Percentiles rank a stretch among this genome's conserved stretches.
Evolutionary conservation across 1,140 invertebrate species (phyloP).

Genomic region (Apolygus lucorum): DNA sequence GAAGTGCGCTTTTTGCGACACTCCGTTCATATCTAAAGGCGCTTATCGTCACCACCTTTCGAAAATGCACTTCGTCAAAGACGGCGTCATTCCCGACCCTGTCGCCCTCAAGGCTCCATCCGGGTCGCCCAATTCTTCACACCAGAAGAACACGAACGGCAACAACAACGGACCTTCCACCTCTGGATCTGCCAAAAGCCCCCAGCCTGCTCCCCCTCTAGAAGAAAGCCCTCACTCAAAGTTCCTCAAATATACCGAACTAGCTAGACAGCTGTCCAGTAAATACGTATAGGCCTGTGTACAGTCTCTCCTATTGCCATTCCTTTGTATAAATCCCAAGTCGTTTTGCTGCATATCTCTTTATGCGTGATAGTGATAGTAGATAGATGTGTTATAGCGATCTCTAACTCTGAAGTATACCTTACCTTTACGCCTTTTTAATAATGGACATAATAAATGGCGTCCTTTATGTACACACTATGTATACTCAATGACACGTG

Average conservation of each 20-base stretch:
- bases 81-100: conserved; percentile 68
- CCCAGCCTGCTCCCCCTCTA: conserved; percentile 47
- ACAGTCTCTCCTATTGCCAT: conserved; percentile 29
- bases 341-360: conserved; percentile 30
- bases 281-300: conserved; percentile 69
- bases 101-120: conserved; percentile 46
- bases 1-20: conserved; percentile 94
- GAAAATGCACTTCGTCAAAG: conserved; percentile 94
- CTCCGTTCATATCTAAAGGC: conserved; percentile 91
- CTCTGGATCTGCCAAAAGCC: conserved; percentile 40
- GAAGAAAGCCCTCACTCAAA: conserved; percentile 92
- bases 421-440: conserved; percentile 25
- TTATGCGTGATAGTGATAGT: conserved; percentile 28
- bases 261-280: conserved; percentile 90
- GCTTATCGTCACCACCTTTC: conserved; percentile 93
- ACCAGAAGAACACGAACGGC: conserved; percentile 25
- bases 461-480: conserved; percentile 28
- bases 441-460: conserved; percentile 21
- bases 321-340: conserved; percentile 32
- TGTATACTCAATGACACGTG: conserved; percentile 30
- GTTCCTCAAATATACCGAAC: conserved; percentile 92
- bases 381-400: conserved; percentile 27
- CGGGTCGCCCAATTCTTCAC: conserved; percentile 29
- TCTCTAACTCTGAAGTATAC: conserved; percentile 29
- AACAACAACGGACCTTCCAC: conserved; percentile 33